These are phyloP conservation scores for Hydropsyche tenuis DNA, from an alignment of 1,140 invertebrate genomes.

Conservation along the genomic window DNA sequence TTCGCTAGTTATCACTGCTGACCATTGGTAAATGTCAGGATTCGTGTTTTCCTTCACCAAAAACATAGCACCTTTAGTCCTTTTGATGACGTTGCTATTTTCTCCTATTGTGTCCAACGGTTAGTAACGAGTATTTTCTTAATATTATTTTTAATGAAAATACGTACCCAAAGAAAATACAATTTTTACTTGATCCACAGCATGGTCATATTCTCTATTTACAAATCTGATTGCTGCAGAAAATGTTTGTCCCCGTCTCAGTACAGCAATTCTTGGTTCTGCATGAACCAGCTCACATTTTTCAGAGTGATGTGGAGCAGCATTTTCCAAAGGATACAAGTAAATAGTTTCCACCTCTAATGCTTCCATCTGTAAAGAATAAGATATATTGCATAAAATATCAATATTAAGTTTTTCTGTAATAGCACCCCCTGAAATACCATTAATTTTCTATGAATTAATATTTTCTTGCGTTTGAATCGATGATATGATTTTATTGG, in stretches of 20 bases:
- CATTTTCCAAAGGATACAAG: conserved; percentile 69
- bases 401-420: no score
- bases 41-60: conserved; percentile 56
- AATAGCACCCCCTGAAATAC: no score
- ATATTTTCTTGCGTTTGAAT: no score
- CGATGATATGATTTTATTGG: no score
- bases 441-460: no score
- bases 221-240: conserved; percentile 66
- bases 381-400: no score
- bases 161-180: conserved; percentile 67
- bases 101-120: conserved; percentile 60
- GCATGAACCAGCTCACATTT: conserved; percentile 68
- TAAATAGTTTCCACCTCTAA: conserved; percentile 66
- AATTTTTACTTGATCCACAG: conserved; percentile 65
- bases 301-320: conserved; percentile 67
- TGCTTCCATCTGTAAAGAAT: conserved; percentile 54
- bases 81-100: conserved; percentile 63
- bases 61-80: conserved; percentile 65
- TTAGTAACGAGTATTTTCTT: conserved; percentile 48
- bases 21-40: conserved; percentile 61
- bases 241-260: conserved; percentile 72
- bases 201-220: conserved; percentile 61
- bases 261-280: conserved; percentile 62
- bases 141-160: conserved; percentile 48
- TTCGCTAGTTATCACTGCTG: conserved; percentile 59